phyloP scores from a whole-genome alignment of 1,140 invertebrate species.

The Delia radicum region DNA sequence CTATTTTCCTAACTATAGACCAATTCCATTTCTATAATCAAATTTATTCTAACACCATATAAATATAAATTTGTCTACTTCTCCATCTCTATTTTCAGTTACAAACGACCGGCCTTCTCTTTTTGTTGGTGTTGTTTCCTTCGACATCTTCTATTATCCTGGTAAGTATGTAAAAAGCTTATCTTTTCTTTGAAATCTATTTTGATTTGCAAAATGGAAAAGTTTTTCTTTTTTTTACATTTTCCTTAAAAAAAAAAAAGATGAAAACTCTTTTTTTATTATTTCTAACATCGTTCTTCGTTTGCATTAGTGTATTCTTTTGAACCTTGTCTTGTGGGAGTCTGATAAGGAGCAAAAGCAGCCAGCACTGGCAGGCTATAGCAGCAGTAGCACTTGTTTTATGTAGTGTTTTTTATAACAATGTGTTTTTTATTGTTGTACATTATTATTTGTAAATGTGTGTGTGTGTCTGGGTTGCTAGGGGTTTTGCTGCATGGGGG shows the following conservation, averaged over 20 bases:
- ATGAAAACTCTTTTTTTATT: neutral
- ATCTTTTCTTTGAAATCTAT: constrained; percentile 15
- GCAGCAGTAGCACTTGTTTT: neutral
- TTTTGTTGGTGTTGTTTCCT: neutral
- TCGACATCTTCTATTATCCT: neutral
- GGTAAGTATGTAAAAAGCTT: constrained; percentile 9
- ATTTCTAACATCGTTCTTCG: neutral
- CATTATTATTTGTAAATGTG: neutral
- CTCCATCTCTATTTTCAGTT: neutral
- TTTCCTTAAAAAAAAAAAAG: neutral
- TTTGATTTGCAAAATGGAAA: constrained; percentile 23
- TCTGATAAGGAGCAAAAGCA: neutral
- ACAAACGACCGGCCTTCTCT: too few species aligned
- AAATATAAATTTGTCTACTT: neutral
- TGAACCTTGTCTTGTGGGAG: neutral
- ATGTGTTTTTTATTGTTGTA: constrained; percentile 1
- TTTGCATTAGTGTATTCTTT: neutral
- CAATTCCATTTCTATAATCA: constrained; percentile 3
- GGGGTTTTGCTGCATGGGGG: constrained; percentile 18
- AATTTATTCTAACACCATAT: constrained; percentile 13
- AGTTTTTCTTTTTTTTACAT: neutral
- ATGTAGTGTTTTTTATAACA: neutral
- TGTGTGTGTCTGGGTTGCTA: neutral
- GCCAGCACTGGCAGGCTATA: neutral
- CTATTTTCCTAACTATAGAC: neutral